These are phyloP conservation scores for Phyllostomus hastatus DNA, from an alignment of 2,113 vertebrate genomes.

Conservation along the genomic window DNA sequence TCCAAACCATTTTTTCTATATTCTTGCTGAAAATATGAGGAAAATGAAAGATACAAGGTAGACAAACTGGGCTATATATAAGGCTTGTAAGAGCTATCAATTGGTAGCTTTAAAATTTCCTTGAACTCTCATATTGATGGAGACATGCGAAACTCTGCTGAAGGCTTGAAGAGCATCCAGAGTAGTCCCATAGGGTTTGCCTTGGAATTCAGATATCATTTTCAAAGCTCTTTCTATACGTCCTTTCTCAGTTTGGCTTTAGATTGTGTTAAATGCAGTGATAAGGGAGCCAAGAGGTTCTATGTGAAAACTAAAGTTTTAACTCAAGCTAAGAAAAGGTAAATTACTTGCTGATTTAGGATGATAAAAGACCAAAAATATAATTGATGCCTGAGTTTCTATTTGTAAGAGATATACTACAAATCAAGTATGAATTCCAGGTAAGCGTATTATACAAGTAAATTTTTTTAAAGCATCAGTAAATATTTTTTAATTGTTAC, in stretches of 20 bases:
- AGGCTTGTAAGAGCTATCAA: background rate
- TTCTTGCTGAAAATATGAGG: background rate
- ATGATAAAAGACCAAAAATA: background rate
- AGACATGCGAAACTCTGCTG: background rate
- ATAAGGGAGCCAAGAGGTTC: background rate
- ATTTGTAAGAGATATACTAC: background rate
- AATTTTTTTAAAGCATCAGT: background rate
- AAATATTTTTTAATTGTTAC: background rate
- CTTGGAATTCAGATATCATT: constrained; percentile 14
- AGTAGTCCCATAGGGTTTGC: background rate
- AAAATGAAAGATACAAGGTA: background rate
- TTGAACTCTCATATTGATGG: background rate
- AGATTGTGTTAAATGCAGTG: background rate
- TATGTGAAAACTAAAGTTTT: background rate
- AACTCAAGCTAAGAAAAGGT: background rate
- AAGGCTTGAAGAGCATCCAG: background rate
- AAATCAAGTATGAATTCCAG: background rate
- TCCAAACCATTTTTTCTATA: background rate
- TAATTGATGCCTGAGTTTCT: background rate
- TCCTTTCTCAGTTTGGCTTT: background rate
- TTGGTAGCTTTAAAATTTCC: background rate
- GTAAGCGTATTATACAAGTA: background rate
- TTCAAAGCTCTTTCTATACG: background rate
- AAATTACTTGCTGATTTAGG: background rate
- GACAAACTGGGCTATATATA: background rate